phyloP scores from a whole-genome alignment of 2,888 invertebrate species.

The Chymomyza fuscimana region DNA sequence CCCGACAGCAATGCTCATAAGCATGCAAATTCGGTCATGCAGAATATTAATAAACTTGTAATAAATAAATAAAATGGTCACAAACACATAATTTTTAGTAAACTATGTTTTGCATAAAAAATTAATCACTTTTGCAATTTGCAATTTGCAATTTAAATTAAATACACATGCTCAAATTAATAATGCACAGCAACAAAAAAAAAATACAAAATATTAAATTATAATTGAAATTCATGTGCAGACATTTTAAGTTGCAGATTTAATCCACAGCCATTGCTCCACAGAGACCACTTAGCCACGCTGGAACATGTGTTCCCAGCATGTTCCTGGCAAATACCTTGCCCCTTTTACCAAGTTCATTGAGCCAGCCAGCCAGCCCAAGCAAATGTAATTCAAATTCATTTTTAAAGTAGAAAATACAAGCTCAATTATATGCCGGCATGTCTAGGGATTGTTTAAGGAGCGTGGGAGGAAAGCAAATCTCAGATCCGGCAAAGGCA shows the following conservation, averaged over 20 bases:
- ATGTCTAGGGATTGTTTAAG: too few relatives aligned
- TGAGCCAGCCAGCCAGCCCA: too few relatives aligned
- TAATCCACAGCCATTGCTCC: conserved; percentile 1
- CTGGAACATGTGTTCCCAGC: background rate
- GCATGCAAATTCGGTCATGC: too few relatives aligned
- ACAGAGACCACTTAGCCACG: background rate
- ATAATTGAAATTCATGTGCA: background rate
- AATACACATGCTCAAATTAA: conserved; percentile 5
- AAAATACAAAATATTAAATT: background rate
- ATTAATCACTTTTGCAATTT: conserved; percentile 11
- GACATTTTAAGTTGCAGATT: background rate
- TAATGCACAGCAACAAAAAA: background rate
- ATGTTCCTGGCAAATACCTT: background rate
- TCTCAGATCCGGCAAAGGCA: too few relatives aligned
- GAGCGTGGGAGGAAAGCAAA: too few relatives aligned
- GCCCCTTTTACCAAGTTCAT: background rate
- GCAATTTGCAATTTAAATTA: conserved; percentile 26
- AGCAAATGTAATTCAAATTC: background rate
- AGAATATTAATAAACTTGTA: background rate
- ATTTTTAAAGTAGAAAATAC: background rate
- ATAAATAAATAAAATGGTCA: conserved; percentile 23
- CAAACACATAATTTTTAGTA: background rate
- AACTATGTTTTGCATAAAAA: background rate
- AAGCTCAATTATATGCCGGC: too few relatives aligned
- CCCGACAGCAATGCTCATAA: too few relatives aligned